Evolutionary conservation across 2,797 vertebrate species (phyloP).

Genomic region (Discoglossus pictus): DNA sequence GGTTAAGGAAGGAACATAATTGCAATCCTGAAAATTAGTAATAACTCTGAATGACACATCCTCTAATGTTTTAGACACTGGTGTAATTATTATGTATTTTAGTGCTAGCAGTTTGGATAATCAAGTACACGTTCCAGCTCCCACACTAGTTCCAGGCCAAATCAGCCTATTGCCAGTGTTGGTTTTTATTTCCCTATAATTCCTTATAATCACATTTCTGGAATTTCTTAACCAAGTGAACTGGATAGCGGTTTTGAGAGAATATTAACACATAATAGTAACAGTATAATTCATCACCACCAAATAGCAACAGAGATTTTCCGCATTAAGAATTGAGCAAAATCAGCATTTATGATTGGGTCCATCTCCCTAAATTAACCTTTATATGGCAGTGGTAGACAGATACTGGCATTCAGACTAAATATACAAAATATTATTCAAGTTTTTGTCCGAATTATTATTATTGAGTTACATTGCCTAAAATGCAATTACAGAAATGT

Average conservation of each 20-base stretch:
- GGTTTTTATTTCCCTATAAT: slow-evolving; percentile 15
- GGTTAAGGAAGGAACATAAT: too few relatives aligned
- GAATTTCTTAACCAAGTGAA: slow-evolving; percentile 17
- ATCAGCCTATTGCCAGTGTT: slow-evolving; percentile 14
- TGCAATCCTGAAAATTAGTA: too few relatives aligned
- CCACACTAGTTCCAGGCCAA: not conserved
- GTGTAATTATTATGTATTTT: too few relatives aligned
- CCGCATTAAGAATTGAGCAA: slow-evolving; percentile 7
- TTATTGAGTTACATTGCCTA: too few relatives aligned
- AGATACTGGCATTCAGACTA: too few relatives aligned
- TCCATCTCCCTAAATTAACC: slow-evolving; percentile 15
- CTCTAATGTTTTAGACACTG: too few relatives aligned
- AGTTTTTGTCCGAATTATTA: too few relatives aligned
- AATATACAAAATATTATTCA: too few relatives aligned
- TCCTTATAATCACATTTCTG: slow-evolving; percentile 15
- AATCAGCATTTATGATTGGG: slow-evolving; percentile 21
- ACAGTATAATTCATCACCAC: slow-evolving; percentile 17
- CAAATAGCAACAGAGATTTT: slow-evolving; percentile 14
- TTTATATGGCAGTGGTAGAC: not conserved
- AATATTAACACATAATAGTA: slow-evolving; percentile 24
- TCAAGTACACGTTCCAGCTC: not conserved
- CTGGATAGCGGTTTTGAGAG: slow-evolving; percentile 8
- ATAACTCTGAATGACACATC: too few relatives aligned
- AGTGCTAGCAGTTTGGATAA: too few relatives aligned
- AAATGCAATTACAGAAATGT: too few relatives aligned